These are phyloP conservation scores for Tolypeutes matacus DNA, from an alignment of 2,797 vertebrate genomes.

Conservation along the genomic window DNA sequence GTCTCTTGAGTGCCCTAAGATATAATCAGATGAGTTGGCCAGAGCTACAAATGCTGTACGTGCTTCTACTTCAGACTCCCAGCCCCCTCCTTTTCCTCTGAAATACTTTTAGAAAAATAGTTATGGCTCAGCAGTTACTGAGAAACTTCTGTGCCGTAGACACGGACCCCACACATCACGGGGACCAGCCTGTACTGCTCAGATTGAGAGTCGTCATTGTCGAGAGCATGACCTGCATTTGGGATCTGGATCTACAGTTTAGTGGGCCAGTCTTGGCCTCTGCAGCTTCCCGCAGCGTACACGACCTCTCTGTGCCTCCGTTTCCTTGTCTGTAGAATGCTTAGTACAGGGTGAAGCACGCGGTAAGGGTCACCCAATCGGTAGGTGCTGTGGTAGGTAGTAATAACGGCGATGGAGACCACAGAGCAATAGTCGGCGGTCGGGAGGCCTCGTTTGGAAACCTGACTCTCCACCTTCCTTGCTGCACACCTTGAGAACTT, in stretches of 20 bases:
- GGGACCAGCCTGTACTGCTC: not conserved
- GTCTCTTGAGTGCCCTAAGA: conserved; percentile 27
- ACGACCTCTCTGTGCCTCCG: not conserved
- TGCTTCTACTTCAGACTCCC: conserved; percentile 40
- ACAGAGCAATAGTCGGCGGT: not conserved
- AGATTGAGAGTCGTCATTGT: not conserved
- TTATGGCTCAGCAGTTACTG: not conserved
- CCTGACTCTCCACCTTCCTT: not conserved
- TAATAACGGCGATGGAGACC: not conserved
- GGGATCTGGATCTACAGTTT: not conserved
- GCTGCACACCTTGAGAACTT: not conserved
- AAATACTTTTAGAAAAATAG: conserved; percentile 13
- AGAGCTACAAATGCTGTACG: not conserved
- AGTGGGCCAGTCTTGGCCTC: not conserved
- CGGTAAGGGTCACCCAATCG: not conserved
- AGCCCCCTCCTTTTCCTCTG: not conserved
- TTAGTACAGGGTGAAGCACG: not conserved
- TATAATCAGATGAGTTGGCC: conserved; percentile 45
- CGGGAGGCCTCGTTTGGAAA: not conserved
- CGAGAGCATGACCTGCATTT: not conserved
- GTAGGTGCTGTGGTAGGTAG: not conserved
- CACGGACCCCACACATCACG: too few species aligned
- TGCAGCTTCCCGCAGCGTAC: not conserved
- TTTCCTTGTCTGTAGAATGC: not conserved
- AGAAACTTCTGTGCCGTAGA: conserved; percentile 23